Evolutionary conservation across 2,113 vertebrate genomes (phyloP), one percentile per base, ranked within the genome.

Genomic region (Ctenodactylus gundi): DNA sequence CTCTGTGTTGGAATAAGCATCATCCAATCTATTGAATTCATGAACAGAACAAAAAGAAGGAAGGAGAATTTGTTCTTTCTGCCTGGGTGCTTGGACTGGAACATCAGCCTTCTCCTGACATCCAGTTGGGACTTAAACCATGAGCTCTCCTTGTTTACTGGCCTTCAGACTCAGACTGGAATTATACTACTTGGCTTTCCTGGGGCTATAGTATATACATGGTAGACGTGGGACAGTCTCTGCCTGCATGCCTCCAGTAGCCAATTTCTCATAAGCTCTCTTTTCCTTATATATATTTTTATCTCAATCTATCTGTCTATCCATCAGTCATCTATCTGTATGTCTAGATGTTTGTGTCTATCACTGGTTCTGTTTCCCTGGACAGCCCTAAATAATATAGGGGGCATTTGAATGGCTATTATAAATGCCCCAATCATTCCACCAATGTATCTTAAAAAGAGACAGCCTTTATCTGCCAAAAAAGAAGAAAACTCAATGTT

Each of bases 371-470:
- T 84, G 17, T 76, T 85, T 91, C 77, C 90, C 65, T 91, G 72
- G 78, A 88, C 58, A 94, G 25, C 36, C 27, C 53, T 80, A 88
- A 82, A 46, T 81, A 72, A 88, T 14, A 44, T 2, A 34, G 53
- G 31, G 51, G 20, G 34, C 25, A 57, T 53, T 65, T 88, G 31
- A 93, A 31, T 87, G 29, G 70, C 25, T 72, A 14, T 91, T 82
- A 55, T 31, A 73, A 94, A 34, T 86, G 23, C 31, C 20, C 34
- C 53, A 92, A 49, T 15, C 25, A n/a, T 67, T 96, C 90, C 27
- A 39, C 46, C 39, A 88, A 76, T 49, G 76, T 77, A 91, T 96
- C 65, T 75, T 86, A 73, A 88, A 73, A 75, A 73, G 49, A 95
- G 3, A 86, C 34, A 51, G 20, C 49, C 49, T 88, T 89, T 53